Evolutionary conservation across 2,113 vertebrate species (phyloP), one percentile per base, ranked within the genome.

Genomic region (Alethe castanea): DNA sequence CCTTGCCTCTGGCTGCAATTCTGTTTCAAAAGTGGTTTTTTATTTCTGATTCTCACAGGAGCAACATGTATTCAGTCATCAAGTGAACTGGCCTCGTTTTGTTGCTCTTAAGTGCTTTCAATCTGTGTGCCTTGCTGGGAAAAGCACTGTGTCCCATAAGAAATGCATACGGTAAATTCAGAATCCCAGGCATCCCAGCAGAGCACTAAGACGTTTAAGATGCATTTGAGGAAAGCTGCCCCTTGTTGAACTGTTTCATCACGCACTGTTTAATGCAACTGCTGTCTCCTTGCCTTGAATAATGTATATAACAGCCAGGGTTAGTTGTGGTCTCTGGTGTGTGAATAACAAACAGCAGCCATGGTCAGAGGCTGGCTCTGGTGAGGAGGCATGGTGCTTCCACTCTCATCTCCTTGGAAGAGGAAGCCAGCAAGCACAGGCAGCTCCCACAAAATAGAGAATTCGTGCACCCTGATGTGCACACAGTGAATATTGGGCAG

Each of bases 351-450:
- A 86, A 81, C n/a, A 50, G 66, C 79, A 81, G 60, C 1, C 1
- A 29, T 16, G 31, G 72, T 23, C 1, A 0, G 59, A 72, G 54
- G 31, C 19, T 0, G 1, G 56, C 52, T 78, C 60, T 35, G 52
- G 33, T 70, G 61, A 54, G 36, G 35, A 76, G 38, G 20, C 44
- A 71, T 1, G 0, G 6, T 56, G 29, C 65, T 94, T 85, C 64
- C 61, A 74, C n/a, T 25, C 90, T 94, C 81, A 94, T 91, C 73
- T 96, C 78, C 22, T 6, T 35, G 19, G 62, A 57, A 76, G 20
- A 85, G 70, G 84, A 96, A 95, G 81, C 85, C 96, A 90, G 81
- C 92, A 91, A 87, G 67, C 64, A 47, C 73, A 69, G 65, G 19
- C 65, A 82, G 70, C 13, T 42, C 48, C 60, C 84, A 69, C 48